Percentiles rank a stretch among this genome's conserved stretches.
phyloP scores from a whole-genome alignment of 1,140 invertebrate genomes.

The Ceratina calcarata region DNA sequence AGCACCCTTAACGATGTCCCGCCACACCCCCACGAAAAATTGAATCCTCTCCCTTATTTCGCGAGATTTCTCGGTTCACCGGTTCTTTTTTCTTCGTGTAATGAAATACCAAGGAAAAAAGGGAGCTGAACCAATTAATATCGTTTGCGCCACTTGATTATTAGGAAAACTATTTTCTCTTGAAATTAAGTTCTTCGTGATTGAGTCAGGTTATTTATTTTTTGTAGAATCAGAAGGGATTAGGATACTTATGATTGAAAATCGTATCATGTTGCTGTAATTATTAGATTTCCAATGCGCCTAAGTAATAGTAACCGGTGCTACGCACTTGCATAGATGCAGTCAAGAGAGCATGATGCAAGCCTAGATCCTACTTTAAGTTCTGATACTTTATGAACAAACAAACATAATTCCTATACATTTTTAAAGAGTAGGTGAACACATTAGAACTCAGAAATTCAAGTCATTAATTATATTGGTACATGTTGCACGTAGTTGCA shows the following conservation, averaged over 20 bases:
- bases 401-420: background rate
- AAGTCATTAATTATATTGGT: too few relatives aligned
- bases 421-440: background rate
- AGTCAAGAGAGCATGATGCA: slow-evolving; percentile 18
- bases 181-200: too few relatives aligned
- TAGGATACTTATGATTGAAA: background rate
- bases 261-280: background rate
- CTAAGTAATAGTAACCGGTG: slow-evolving; percentile 50
- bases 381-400: background rate
- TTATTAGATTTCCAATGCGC: slow-evolving; percentile 2
- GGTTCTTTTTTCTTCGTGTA: background rate
- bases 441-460: too few relatives aligned
- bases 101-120: background rate
- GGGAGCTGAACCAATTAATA: slow-evolving; percentile 30
- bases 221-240: too few relatives aligned
- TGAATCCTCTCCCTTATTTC: slow-evolving; percentile 44
- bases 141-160: background rate
- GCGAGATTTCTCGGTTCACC: slow-evolving; percentile 48
- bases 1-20: slow-evolving; percentile 59
- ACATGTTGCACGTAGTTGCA: background rate
- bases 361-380: background rate
- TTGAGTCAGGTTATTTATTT: too few relatives aligned
- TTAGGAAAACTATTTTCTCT: too few relatives aligned
- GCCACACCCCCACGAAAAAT: slow-evolving; percentile 60
- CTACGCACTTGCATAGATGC: slow-evolving; percentile 59